Evolutionary conservation across 2,888 invertebrate species (phyloP), one percentile per base, ranked within the genome.

Genomic region (Scaptomyza reducta): DNA sequence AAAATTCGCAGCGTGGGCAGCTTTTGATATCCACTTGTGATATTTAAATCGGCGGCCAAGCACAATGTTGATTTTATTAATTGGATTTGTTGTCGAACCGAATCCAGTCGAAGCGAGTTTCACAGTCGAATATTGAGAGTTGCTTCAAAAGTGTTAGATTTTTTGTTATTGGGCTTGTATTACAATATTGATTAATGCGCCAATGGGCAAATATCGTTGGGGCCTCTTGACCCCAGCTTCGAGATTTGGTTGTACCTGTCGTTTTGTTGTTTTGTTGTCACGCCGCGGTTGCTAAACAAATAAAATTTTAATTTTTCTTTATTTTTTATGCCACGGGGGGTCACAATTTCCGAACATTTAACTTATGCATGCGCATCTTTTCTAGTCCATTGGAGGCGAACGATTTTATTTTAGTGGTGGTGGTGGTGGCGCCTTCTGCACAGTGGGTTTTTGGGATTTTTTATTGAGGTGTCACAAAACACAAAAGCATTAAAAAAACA

Each of bases 261-360:
- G 49, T 46, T 50, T 38, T 61, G 45, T 38, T 74, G 59, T 38
- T 53, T 67, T 73, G 69, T 59, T 77, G 87, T 87, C 76, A 72
- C 74, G 68, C 61, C 61, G 77, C 56, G n/a, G n/a, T 75, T 50
- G 76, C 76, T 78, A 84, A 88, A 85, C 79, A 85, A 87, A 88
- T 78, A 86, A 83, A 88, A 88, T 85, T 74, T 85, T 87, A 85
- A 87, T 88, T 87, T 86, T 76, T 45, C 64, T 73, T 85, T 84
- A 88, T 84, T 88, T 84, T 86, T 76, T 42, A 62, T 74, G 64
- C 87, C 77, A 71, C 88, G 79, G 84, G 84, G 70, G 87, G 83
- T 74, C 75, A 63, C 70, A 60, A 41, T 63, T 63, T 59, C 22
- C 11, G 6, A 49, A 18, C 10, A 33, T 62, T 71, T 79, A 59